Base-by-base conservation (phyloP, 2,113 vertebrate genomes). In the Helogale parvula region DNA sequence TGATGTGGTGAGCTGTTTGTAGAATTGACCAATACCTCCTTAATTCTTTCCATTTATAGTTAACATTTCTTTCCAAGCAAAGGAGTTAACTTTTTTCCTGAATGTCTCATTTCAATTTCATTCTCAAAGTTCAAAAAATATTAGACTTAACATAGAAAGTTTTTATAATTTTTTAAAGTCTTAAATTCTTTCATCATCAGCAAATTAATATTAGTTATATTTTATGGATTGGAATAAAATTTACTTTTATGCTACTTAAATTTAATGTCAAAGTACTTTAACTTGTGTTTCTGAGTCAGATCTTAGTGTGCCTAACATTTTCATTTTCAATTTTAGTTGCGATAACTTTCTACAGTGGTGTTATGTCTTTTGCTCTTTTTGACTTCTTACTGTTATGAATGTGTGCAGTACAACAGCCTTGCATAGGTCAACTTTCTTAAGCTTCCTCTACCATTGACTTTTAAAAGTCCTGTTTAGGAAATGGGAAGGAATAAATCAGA, bases 241-340 rank as follows among this genome's bases (percentile, higher is more conserved):
- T 66, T 63, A 54, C 41, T 94, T 87, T 89, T 57, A 81, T 93
- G 23, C 21, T 90, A 89, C 63, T 88, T 97, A 94, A 72, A 90
- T 87, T 82, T 97, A 79, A 90, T 92, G 45, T 83, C 29, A 38
- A 79, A 79, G 35, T 86, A 86, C 60, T 84, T 88, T 88, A 65
- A 60, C 8, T 89, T 94, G 35, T 77, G 8, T 93, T 92, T 92
- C 10, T 84, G 60, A 96, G 54, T 93, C n/a, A 88, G 81, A 57
- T 74, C 17, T 93, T 85, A 80, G 38, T 94, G 33, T 90, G 57
- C 65, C 31, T 95, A 35, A 33, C 41, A 50, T 93, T 90, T 97
- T 92, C 77, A 89, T 77, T 82, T 94, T 94, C 38, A 82, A 7
- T 89, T 63, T 54, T 35, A 72, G 1, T 80, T 86, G 12, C 12